Conservation (phyloP, 1,140 invertebrate species). For the Lutraria rhynchaena region DNA sequence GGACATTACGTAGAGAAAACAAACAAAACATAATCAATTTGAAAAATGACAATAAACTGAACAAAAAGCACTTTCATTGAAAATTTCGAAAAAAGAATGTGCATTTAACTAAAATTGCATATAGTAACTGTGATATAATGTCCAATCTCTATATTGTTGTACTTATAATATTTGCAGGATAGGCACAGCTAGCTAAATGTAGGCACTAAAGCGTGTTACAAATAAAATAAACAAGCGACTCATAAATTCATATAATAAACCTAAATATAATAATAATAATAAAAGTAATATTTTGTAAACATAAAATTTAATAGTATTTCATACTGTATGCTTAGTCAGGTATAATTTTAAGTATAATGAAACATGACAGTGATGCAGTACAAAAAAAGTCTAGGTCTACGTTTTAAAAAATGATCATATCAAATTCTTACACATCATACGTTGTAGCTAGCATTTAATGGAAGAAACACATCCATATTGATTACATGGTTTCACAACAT, state of each 20-base stretch:
- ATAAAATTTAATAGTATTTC: conserved; percentile 19
- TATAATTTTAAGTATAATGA: background rate
- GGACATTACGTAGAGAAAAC: background rate
- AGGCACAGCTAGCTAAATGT: conserved; percentile 18
- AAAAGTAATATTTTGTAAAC: background rate
- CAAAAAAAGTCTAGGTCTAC: conserved; percentile 24
- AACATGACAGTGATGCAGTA: background rate
- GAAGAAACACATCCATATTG: conserved; percentile 13
- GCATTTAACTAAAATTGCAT: background rate
- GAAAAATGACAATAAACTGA: no score
- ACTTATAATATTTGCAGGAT: background rate
- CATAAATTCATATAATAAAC: background rate
- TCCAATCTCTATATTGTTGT: background rate
- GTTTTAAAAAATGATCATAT: conserved; percentile 17
- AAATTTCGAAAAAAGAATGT: background rate
- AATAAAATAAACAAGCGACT: conserved; percentile 24
- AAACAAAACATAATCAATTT: background rate
- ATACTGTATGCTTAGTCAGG: background rate
- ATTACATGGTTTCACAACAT: conserved; percentile 10
- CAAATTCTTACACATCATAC: background rate
- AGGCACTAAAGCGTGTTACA: conserved; percentile 11
- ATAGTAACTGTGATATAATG: background rate
- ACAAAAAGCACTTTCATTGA: background rate
- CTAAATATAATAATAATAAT: background rate
- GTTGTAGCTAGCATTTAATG: background rate